A percentile compares a stretch with the other conserved stretches of the same genome.
phyloP scores from a whole-genome alignment of 2,888 invertebrate genomes.

The Elgonia sp. region DNA sequence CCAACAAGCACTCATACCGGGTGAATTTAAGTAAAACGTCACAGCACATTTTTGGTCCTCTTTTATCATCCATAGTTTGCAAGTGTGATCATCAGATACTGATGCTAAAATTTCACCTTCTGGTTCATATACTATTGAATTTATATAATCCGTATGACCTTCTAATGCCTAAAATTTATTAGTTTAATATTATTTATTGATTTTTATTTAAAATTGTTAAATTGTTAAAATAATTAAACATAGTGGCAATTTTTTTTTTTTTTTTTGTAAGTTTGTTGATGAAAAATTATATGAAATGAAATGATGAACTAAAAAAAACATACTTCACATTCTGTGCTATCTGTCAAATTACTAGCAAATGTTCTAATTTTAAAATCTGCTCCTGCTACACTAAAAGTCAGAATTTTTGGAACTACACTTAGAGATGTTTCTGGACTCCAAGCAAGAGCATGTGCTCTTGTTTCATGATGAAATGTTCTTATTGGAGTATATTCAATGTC shows the following conservation, averaged over 20 bases:
- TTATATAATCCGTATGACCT: constrained; percentile 91
- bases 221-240: no score
- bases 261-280: no score
- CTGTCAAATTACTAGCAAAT: constrained; percentile 88
- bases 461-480: constrained; percentile 88
- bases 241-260: no score
- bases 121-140: constrained; percentile 91
- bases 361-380: constrained; percentile 88
- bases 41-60: constrained; percentile 88
- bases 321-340: constrained; percentile 87
- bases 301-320: constrained; percentile 10
- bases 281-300: no score
- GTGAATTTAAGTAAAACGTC: constrained; percentile 90
- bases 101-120: constrained; percentile 91
- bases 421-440: constrained; percentile 90
- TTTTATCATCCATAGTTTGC: constrained; percentile 90
- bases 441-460: constrained; percentile 88
- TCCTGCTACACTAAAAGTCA: constrained; percentile 88
- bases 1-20: constrained; percentile 91
- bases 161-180: constrained; percentile 87
- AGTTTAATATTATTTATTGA: no score
- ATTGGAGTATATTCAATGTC: constrained; percentile 88
- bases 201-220: no score
- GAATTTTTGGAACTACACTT: constrained; percentile 88
- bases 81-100: constrained; percentile 93